Evolutionary conservation across 2,888 invertebrate genomes (phyloP).

Genomic region (Cistogaster globosa): DNA sequence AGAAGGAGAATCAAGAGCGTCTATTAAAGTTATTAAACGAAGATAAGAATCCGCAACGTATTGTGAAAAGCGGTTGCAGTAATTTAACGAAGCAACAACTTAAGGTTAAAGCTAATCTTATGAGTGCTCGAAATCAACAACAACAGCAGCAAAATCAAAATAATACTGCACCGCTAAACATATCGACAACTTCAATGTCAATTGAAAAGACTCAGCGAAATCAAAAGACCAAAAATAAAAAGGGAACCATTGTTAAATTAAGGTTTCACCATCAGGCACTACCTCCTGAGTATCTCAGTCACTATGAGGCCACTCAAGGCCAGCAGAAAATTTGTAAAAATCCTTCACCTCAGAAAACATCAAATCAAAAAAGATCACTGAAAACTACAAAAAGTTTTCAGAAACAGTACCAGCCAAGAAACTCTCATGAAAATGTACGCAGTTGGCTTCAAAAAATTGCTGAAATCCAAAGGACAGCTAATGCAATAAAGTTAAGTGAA

Average conservation of each 20-base stretch:
- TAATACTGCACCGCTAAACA: neutral
- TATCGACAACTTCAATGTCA: neutral
- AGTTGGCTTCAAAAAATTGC: constrained; percentile 90
- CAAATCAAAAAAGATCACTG: constrained; percentile 71
- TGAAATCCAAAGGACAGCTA: constrained; percentile 85
- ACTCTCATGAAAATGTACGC: constrained; percentile 87
- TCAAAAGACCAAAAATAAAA: constrained; percentile 47
- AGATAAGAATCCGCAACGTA: constrained; percentile 10
- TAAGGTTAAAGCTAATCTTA: constrained; percentile 78
- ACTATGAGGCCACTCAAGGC: constrained; percentile 89
- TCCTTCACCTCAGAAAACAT: constrained; percentile 79
- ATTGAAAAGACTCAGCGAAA: constrained; percentile 58
- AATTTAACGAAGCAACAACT: constrained; percentile 79
- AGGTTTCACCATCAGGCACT: constrained; percentile 92
- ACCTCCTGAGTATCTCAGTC: constrained; percentile 90
- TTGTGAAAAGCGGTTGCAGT: constrained; percentile 75
- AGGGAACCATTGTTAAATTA: constrained; percentile 85
- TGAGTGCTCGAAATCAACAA: constrained; percentile 74
- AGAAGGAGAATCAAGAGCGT: constrained; percentile 39
- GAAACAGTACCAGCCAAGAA: constrained; percentile 45
- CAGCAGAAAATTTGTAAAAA: constrained; percentile 82
- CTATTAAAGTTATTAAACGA: neutral
- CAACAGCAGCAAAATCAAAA: constrained; percentile 42
- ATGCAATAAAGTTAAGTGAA: constrained; percentile 62
- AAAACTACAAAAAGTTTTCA: constrained; percentile 74